Conservation (phyloP, 2,888 invertebrate species). For the Agrotis exclamationis region DNA sequence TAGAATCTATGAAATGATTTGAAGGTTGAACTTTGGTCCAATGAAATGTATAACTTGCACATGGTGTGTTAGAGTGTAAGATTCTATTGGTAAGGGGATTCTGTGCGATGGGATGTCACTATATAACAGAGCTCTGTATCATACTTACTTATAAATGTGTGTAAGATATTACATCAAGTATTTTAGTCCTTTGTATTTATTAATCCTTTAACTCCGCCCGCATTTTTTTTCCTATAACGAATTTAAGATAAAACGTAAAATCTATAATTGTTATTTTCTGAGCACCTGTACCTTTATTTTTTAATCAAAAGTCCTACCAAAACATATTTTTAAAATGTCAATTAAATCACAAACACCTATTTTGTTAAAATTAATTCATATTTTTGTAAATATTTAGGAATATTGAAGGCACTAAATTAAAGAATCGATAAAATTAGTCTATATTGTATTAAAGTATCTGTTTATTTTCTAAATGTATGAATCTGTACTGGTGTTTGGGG, state of each 20-base stretch:
- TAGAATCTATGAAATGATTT: slow-evolving; percentile 79
- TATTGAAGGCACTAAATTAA: slow-evolving; percentile 69
- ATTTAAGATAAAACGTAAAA: slow-evolving; percentile 5
- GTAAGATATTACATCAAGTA: slow-evolving; percentile 44
- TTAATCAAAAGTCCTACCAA: slow-evolving; percentile 4
- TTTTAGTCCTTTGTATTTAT: slow-evolving; percentile 41
- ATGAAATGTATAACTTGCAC: slow-evolving; percentile 88
- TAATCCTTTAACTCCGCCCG: slow-evolving; percentile 38
- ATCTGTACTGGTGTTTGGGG: slow-evolving; percentile 83
- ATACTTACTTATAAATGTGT: slow-evolving; percentile 49
- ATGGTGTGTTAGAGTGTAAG: slow-evolving; percentile 84
- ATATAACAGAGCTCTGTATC: slow-evolving; percentile 50
- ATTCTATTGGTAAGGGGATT: slow-evolving; percentile 58
- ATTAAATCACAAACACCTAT: slow-evolving; percentile 44
- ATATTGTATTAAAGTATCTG: slow-evolving; percentile 52
- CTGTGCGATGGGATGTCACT: slow-evolving; percentile 49
- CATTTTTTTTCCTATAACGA: slow-evolving; percentile 1
- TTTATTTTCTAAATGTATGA: slow-evolving; percentile 65
- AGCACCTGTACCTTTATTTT: slow-evolving; percentile 8
- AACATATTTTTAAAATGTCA: slow-evolving; percentile 56
- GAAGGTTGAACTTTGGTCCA: slow-evolving; percentile 91
- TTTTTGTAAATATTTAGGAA: slow-evolving; percentile 62
- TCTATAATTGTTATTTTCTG: slow-evolving; percentile 24
- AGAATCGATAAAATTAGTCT: slow-evolving; percentile 52
- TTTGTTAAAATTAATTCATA: slow-evolving; percentile 17